phyloP scores from a whole-genome alignment of 1,140 invertebrate species.

The Zeugodacus cucurbitae region DNA sequence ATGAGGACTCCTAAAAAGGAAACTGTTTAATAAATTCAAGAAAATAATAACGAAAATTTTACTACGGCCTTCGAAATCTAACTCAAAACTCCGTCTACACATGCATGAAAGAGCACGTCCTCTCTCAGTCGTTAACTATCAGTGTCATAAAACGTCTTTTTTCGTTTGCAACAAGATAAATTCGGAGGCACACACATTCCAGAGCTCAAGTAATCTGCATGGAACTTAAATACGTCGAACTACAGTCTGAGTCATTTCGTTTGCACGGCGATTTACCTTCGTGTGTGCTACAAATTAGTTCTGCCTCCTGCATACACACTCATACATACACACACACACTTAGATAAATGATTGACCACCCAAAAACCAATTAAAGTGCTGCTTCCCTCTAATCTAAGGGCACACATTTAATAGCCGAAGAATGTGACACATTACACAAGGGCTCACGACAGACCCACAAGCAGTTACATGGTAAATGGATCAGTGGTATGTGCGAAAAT shows the following conservation, averaged over 20 bases:
- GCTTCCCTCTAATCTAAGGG: background rate
- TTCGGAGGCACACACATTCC: background rate
- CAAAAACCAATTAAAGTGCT: slow-evolving; percentile 14
- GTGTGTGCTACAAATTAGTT: background rate
- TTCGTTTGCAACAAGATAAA: background rate
- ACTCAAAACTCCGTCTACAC: too few relatives aligned
- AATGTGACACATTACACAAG: slow-evolving; percentile 9
- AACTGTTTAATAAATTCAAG: too few relatives aligned
- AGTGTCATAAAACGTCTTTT: background rate
- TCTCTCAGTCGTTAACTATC: background rate
- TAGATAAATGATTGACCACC: background rate
- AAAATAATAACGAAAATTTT: too few relatives aligned
- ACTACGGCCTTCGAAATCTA: too few relatives aligned
- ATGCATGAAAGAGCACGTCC: too few relatives aligned
- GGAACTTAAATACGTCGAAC: background rate
- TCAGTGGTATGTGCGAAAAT: slow-evolving; percentile 20
- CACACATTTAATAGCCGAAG: background rate
- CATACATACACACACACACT: background rate
- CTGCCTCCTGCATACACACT: background rate
- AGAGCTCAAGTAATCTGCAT: background rate
- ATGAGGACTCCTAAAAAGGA: too few relatives aligned
- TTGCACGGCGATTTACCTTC: background rate
- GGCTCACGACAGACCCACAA: background rate
- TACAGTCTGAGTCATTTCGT: background rate
- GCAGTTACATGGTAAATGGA: background rate